phyloP scores from a whole-genome alignment of 2,113 vertebrate genomes.

The Osmerus eperlanus region DNA sequence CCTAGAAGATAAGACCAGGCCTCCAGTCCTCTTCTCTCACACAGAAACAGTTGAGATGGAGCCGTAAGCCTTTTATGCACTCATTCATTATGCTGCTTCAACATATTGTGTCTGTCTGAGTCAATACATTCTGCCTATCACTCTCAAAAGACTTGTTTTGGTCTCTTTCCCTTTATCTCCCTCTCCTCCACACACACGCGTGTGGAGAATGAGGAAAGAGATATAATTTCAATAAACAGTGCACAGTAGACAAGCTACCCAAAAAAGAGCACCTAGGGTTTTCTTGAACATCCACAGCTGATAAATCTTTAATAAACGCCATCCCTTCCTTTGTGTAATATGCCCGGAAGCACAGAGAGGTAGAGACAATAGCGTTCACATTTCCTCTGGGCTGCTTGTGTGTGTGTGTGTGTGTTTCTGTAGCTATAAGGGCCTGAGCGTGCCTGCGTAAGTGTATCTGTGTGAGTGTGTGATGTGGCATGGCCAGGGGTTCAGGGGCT shows the following conservation, averaged over 20 bases:
- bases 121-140: slow-evolving; percentile 1
- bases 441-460: slow-evolving; percentile 5
- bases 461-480: too few relatives aligned
- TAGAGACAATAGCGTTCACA: neutral
- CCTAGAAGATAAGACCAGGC: neutral
- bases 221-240: slow-evolving; percentile 9
- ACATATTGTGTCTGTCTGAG: neutral
- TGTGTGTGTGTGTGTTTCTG: too few relatives aligned
- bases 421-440: neutral
- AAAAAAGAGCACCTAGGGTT: slow-evolving; percentile 19
- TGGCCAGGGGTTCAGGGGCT: too few relatives aligned
- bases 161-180: too few relatives aligned
- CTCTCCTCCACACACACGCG: neutral
- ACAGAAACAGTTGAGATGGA: neutral
- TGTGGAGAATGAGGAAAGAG: slow-evolving; percentile 3
- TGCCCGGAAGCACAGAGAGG: too few relatives aligned
- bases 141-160: neutral
- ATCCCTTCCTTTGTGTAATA: slow-evolving; percentile 3
- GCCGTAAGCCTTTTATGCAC: neutral
- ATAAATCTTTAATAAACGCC: neutral
- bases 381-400: too few relatives aligned
- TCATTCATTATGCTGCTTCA: neutral
- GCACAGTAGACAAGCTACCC: neutral
- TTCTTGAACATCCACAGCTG: slow-evolving; percentile 4
- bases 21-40: neutral